Conservation (phyloP, 92 coral and sea anemone species). For the Parazoanthus swiftii region DNA sequence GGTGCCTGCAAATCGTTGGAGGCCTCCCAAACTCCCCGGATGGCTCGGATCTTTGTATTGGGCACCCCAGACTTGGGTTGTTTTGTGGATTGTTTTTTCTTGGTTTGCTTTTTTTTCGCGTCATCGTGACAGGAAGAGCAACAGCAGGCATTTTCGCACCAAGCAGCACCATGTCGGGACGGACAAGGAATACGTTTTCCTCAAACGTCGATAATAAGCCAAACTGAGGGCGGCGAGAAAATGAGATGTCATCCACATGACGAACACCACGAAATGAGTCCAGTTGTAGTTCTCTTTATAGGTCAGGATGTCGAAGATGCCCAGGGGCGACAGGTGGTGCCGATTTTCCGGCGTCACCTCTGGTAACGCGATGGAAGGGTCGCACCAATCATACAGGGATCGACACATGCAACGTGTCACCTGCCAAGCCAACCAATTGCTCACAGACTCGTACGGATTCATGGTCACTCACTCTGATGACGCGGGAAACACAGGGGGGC, state of each 20-base stretch:
- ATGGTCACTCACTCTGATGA: background rate
- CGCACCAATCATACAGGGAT: background rate
- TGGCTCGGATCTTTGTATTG: background rate
- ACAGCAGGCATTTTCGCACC: constrained; percentile 6
- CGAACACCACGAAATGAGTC: too few species aligned
- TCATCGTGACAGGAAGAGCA: background rate
- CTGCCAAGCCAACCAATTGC: constrained; percentile 21
- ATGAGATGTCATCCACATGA: constrained; percentile 24
- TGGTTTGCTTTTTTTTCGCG: background rate
- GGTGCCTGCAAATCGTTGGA: constrained; percentile 27
- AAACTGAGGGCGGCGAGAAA: background rate
- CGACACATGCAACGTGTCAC: constrained; percentile 9
- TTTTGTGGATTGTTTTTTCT: background rate
- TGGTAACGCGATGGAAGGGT: background rate
- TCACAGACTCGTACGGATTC: constrained; percentile 12
- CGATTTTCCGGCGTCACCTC: background rate
- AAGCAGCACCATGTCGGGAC: constrained; percentile 14
- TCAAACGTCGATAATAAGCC: too few species aligned
- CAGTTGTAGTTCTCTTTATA: constrained; percentile 3
- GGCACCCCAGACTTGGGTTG: background rate
- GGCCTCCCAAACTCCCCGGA: constrained; percentile 11
- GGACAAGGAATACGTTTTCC: too few species aligned
- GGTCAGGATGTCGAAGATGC: background rate
- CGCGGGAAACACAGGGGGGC: background rate
- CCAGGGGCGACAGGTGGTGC: background rate